A percentile compares a stretch with the other conserved stretches of the same genome.
These are phyloP conservation scores for Agrochola circellaris DNA, from an alignment of 2,888 invertebrate species.

Conservation along the genomic window DNA sequence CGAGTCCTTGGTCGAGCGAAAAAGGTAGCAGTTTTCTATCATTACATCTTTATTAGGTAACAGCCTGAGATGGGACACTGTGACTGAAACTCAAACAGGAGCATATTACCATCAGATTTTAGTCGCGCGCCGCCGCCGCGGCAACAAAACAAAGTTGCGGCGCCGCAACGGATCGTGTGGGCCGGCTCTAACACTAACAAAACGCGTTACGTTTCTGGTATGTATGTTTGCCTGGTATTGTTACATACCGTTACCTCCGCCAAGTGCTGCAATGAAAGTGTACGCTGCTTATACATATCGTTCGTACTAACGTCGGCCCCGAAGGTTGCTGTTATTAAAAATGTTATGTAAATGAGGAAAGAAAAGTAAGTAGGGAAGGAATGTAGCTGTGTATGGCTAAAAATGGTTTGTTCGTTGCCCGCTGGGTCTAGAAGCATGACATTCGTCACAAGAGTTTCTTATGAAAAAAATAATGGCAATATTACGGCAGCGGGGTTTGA, in stretches of 20 bases:
- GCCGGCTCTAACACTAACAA: slow-evolving; percentile 68
- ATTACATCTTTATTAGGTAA: too few species aligned
- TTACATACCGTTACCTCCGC: slow-evolving; percentile 64
- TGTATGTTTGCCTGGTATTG: slow-evolving; percentile 69
- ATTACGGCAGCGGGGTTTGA: too few species aligned
- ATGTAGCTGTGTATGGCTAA: background rate
- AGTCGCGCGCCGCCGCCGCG: background rate
- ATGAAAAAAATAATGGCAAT: too few species aligned
- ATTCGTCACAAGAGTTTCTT: too few species aligned
- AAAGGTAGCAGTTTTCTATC: background rate
- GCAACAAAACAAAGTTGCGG: background rate
- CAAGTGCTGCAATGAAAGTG: slow-evolving; percentile 39
- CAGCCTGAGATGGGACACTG: too few species aligned
- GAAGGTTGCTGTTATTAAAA: slow-evolving; percentile 42
- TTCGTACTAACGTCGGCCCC: slow-evolving; percentile 7
- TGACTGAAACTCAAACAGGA: too few species aligned
- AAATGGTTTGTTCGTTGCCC: slow-evolving; percentile 2
- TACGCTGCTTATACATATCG: slow-evolving; percentile 32
- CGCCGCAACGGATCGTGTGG: background rate
- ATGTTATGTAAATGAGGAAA: slow-evolving; percentile 49
- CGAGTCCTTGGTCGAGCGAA: background rate
- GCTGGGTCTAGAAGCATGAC: too few species aligned
- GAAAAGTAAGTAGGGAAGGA: background rate
- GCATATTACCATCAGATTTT: background rate
- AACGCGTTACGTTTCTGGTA: slow-evolving; percentile 74